phyloP scores from a whole-genome alignment of 2,888 invertebrate species.

The Pandemis corylana region DNA sequence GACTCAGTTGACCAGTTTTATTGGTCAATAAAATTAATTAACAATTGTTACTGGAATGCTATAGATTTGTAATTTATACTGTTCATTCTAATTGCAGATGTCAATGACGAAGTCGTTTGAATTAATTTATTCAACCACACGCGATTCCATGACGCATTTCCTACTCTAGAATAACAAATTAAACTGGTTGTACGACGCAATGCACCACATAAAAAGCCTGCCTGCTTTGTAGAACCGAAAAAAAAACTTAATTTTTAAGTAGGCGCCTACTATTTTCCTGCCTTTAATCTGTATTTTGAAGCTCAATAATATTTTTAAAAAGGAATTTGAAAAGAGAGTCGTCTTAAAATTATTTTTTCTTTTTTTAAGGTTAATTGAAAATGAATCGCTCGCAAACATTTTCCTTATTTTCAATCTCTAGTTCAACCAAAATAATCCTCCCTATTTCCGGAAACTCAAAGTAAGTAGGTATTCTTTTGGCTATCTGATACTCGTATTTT shows the following conservation, averaged over 20 bases:
- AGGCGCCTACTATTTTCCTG: background rate
- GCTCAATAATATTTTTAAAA: background rate
- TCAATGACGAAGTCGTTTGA: background rate
- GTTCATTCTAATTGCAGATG: background rate
- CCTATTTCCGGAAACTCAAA: background rate
- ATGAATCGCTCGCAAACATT: background rate
- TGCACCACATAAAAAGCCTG: background rate
- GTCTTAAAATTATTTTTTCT: background rate
- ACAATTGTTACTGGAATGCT: background rate
- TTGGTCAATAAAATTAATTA: no score
- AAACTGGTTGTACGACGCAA: background rate
- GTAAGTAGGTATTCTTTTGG: background rate
- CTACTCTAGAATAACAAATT: conserved; percentile 5
- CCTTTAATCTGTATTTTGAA: no score
- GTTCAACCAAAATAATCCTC: background rate
- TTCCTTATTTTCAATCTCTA: background rate
- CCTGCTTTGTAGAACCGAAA: background rate
- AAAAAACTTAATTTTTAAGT: background rate
- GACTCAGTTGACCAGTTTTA: no score
- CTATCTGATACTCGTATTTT: background rate
- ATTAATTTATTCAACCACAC: background rate
- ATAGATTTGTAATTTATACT: background rate
- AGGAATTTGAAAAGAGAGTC: no score
- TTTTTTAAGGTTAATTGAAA: background rate
- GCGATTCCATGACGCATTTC: conserved; percentile 11